These are phyloP conservation scores for Acanthaster planci DNA, from an alignment of 35 echinoderm and acorn worm genomes.

Conservation along the genomic window DNA sequence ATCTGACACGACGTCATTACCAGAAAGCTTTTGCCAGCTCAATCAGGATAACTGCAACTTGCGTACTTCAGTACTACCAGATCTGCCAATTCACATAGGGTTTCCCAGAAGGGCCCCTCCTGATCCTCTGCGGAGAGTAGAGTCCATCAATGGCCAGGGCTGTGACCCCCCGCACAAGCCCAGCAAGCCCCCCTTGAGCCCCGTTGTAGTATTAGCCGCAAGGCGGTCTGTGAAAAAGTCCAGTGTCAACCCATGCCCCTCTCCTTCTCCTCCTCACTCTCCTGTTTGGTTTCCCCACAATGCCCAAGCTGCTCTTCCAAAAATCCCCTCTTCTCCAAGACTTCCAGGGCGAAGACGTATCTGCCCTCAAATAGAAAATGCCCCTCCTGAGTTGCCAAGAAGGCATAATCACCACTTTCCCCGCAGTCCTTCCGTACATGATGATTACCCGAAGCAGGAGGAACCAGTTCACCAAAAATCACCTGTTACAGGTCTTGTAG, in stretches of 20 bases:
- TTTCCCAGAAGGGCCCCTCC: slow-evolving; percentile 5
- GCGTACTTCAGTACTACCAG: slow-evolving; percentile 17
- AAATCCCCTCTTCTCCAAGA: slow-evolving; percentile 10
- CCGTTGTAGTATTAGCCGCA: not conserved
- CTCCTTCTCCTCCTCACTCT: not conserved
- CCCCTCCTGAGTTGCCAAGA: slow-evolving; percentile 8
- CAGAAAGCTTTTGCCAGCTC: not conserved
- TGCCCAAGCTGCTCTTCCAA: not conserved
- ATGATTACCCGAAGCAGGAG: no score
- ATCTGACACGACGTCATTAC: not conserved
- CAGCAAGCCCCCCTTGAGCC: not conserved
- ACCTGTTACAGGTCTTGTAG: no score
- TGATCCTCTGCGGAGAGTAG: not conserved
- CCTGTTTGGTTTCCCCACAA: slow-evolving; percentile 1
- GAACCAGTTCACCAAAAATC: no score
- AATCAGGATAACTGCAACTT: not conserved
- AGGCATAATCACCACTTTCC: not conserved
- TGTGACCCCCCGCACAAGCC: not conserved
- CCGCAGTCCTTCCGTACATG: no score
- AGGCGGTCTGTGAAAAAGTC: not conserved
- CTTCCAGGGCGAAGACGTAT: slow-evolving; percentile 20
- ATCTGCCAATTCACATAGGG: not conserved
- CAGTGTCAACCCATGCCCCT: not conserved
- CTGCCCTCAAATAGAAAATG: not conserved
- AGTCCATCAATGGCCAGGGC: not conserved